Conservation (phyloP, 2,113 vertebrate genomes). For the Acinonyx jubatus region DNA sequence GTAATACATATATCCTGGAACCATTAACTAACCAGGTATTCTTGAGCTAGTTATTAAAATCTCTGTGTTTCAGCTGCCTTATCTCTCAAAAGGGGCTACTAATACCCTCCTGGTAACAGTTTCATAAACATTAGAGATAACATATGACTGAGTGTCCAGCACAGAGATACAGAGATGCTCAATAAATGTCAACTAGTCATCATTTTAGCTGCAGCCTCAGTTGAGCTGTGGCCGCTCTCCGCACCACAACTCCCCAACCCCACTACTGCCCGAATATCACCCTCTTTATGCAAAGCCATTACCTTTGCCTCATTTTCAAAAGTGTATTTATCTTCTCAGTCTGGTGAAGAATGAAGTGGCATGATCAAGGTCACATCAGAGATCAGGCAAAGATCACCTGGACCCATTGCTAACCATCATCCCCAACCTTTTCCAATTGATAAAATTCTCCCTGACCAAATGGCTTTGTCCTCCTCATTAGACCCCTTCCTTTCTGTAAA, state of each 20-base stretch:
- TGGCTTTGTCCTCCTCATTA: not conserved
- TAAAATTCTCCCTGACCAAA: not conserved
- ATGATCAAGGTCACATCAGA: not conserved
- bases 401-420: not conserved
- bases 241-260: too few species aligned
- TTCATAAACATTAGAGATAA: not conserved
- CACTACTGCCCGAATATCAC: not conserved
- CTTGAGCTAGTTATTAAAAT: slow-evolving; percentile 1
- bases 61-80: not conserved
- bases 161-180: not conserved
- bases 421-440: not conserved
- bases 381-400: not conserved
- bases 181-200: not conserved
- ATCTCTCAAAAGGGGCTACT: not conserved
- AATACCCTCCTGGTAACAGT: not conserved
- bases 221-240: not conserved
- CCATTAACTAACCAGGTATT: not conserved
- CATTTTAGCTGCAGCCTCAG: too few species aligned
- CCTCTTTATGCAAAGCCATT: not conserved
- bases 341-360: not conserved
- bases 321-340: not conserved
- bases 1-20: not conserved
- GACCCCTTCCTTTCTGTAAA: not conserved
- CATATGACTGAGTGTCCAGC: not conserved
- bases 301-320: not conserved